Base-by-base conservation (phyloP, 2,113 vertebrate genomes). In the Cryptomyrus ogoouensis region DNA sequence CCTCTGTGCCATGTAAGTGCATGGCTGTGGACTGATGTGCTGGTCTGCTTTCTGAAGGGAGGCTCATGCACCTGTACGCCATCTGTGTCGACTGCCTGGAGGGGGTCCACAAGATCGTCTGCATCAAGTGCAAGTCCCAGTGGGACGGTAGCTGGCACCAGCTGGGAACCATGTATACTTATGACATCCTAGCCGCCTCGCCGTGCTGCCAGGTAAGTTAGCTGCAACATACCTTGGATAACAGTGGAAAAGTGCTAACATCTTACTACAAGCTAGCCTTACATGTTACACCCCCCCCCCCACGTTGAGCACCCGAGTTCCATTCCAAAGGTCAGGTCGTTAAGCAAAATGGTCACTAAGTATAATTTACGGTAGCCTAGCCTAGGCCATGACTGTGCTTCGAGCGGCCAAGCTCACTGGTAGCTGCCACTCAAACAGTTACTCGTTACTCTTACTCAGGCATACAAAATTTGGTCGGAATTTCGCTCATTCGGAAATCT, bases 81-180 rank as follows among this genome's bases (percentile, higher is more conserved):
- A 96, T 99, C 92, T 99, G 98, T 9, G 98, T 99, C 95, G 98
- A 99, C 96, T 99, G 98, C 95, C 95, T 99, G 94, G 98, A 99
- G 93, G 98, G 98, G 9, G 98, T 99, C 94, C 98, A 99, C 95
- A 99, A 99, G 97, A 99, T 99, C 90, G 97, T 99, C 93, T 99
- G 98, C 96, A 99, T 99, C 95, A 99, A 99, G 94, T 99, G 98
- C 95, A 99, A 99, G 94, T 99, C 98, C 0, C 97, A 97, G 31
- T 99, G 98, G 98, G 98, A 99, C 83, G 98, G 98, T 93, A 99
- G 98, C 96, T 99, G 98, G 98, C 98, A 99, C 94, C 98, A 99
- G 92, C 95, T 99, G 95, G 98, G 98, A 93, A 99, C 98, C 77
- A 98, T 99, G 98, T 99, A 99, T 86, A 99, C 98, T 90, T 99